Evolutionary conservation across 2,888 invertebrate genomes (phyloP).

Genomic region (Strigamia maritima): DNA sequence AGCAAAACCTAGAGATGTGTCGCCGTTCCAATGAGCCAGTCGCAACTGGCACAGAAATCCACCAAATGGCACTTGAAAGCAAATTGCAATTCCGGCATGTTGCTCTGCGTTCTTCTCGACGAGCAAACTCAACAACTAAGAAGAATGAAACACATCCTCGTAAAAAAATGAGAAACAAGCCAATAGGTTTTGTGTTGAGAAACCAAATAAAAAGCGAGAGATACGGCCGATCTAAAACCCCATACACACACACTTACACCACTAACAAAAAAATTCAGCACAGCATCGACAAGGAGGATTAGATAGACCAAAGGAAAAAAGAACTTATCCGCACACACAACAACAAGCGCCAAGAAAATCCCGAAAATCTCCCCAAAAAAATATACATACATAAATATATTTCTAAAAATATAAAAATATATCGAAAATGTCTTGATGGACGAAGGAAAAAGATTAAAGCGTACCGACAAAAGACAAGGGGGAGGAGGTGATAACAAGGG

Average conservation of each 20-base stretch:
- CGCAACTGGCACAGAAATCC: conserved; percentile 30
- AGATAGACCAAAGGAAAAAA: background rate
- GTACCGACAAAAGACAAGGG: background rate
- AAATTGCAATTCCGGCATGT: conserved; percentile 32
- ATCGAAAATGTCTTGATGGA: background rate
- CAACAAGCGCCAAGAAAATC: background rate
- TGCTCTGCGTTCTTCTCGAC: conserved; percentile 11
- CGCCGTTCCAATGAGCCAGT: conserved; percentile 21
- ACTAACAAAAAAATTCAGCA: conserved; percentile 23
- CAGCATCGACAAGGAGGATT: conserved; percentile 17
- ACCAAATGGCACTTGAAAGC: conserved; percentile 34
- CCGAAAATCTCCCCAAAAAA: background rate
- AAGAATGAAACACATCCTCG: conserved; percentile 34
- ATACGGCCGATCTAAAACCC: conserved; percentile 17
- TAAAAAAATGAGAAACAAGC: conserved; percentile 34
- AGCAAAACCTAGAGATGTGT: conserved; percentile 29
- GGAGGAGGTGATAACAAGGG: background rate
- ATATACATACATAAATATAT: background rate
- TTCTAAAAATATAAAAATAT: background rate
- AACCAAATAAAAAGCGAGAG: conserved; percentile 32
- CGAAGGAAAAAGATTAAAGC: background rate
- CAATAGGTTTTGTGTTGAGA: conserved; percentile 34
- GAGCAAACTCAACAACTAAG: conserved; percentile 28
- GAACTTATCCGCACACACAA: conserved; percentile 18
- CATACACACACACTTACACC: conserved; percentile 31